Base-by-base conservation (phyloP, 2,113 vertebrate genomes). In the Gymnogyps californianus region DNA sequence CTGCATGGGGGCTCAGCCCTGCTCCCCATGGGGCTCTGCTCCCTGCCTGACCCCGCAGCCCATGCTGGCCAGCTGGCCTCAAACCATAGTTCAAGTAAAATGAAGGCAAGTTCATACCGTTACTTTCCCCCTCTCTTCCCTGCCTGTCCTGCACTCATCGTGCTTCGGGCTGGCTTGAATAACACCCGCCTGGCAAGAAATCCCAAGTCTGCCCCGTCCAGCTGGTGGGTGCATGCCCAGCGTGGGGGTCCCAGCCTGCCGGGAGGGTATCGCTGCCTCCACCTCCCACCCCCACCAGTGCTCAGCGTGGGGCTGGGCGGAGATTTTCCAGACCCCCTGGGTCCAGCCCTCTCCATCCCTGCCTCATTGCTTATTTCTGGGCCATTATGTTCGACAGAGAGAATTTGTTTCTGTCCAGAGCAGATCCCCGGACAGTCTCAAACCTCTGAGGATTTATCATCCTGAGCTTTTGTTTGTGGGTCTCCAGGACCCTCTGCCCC, bases 381-480 rank as follows among this genome's bases (percentile, higher is more conserved):
- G 89, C 91, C 87, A 44, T 97, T 96, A 86, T 18, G 46, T 91
- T 96, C 32, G 13, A 96, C 96, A 88, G 87, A 58, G 78, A 94
- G 66, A 95, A 96, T 96, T 97, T 94, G 82, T 96, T 97, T 90
- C 87, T 96, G 84, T 93, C 91, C 20, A 0, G 71, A 95, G 78
- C 84, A 91, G 84, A 94, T 88, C 18, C 32, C 96, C 81, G 1
- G 89, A 90, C 84, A 93, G 58, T 70, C 62, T 97, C 94, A 96
- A 94, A 72, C 62, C 66, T 77, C 59, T 21, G 54, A 54, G 78
- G 62, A 97, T 97, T 96, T 76, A 94, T 97, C 96, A 96, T 95
- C 58, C 90, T 93, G 93, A 94, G 58, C 75, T 83, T 93, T 97
- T 97, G 96, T 97, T 97, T 97, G 93, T 93, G 87, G 89, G 66